These are phyloP conservation scores for Bradysia coprophila DNA, from an alignment of 1,140 invertebrate species.

Conservation along the genomic window DNA sequence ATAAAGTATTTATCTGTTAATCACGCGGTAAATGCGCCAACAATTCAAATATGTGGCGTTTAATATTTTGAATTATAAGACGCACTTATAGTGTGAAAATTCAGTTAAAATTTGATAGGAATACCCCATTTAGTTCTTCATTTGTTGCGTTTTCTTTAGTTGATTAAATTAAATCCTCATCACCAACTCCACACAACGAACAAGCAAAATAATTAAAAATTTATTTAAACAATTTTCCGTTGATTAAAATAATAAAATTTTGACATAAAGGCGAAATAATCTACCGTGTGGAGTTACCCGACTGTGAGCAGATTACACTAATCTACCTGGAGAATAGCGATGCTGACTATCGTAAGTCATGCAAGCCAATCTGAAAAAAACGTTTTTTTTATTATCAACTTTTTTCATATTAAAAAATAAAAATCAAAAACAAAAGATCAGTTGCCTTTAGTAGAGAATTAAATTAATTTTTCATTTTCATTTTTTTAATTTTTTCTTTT, in stretches of 20 bases:
- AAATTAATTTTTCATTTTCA: neutral
- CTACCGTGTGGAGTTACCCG: conserved; percentile 73
- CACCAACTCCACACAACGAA: too few relatives aligned
- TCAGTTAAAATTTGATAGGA: too few relatives aligned
- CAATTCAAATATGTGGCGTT: too few relatives aligned
- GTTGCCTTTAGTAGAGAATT: neutral
- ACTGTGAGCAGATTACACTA: conserved; percentile 76
- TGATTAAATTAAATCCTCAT: too few relatives aligned
- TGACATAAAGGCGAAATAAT: conserved; percentile 51
- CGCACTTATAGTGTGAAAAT: too few relatives aligned
- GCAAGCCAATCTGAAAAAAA: conserved; percentile 15
- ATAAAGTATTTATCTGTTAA: too few relatives aligned
- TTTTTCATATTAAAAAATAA: too few relatives aligned
- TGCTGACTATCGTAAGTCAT: conserved; percentile 45
- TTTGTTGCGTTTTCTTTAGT: too few relatives aligned
- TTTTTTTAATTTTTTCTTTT: neutral
- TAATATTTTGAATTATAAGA: too few relatives aligned
- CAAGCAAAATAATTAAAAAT: conserved; percentile 2
- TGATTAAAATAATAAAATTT: neutral
- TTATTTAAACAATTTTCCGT: neutral
- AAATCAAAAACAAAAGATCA: neutral
- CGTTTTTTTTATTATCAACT: neutral
- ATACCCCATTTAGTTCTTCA: too few relatives aligned
- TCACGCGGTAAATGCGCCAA: too few relatives aligned
- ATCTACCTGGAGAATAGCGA: conserved; percentile 69